phyloP scores from a whole-genome alignment of 2,888 invertebrate genomes.

The Cantharis nigra region DNA sequence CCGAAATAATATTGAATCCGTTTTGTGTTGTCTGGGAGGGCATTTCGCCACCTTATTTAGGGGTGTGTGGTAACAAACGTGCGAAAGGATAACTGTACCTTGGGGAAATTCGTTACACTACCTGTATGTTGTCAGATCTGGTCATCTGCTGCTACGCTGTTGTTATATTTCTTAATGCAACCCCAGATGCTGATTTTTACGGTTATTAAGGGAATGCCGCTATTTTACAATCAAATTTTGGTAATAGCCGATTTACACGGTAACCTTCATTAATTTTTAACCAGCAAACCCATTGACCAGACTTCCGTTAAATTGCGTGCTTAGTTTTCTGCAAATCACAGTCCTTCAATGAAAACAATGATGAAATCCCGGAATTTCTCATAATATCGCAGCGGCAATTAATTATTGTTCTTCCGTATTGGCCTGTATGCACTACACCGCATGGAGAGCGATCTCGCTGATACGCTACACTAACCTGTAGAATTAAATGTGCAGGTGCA shows the following conservation, averaged over 20 bases:
- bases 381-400: not conserved
- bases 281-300: not conserved
- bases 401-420: not conserved
- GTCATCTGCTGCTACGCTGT: constrained; percentile 28
- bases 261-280: not conserved
- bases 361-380: not conserved
- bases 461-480: not conserved
- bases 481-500: not conserved
- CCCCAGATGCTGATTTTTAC: constrained; percentile 2
- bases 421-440: not conserved
- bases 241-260: not conserved
- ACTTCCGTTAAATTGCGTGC: not conserved
- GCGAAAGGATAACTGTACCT: constrained; percentile 44
- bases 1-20: constrained; percentile 29
- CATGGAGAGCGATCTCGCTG: not conserved
- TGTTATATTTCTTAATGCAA: constrained; percentile 26
- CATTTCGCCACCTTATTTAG: constrained; percentile 18
- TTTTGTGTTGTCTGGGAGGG: constrained; percentile 14
- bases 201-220: not conserved
- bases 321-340: not conserved
- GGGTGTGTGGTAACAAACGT: constrained; percentile 38
- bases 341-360: not conserved
- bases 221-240: not conserved
- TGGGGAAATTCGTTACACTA: constrained; percentile 46
- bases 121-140: constrained; percentile 36